Base-by-base conservation (phyloP, 2,113 vertebrate species). In the Fregata magnificens region DNA sequence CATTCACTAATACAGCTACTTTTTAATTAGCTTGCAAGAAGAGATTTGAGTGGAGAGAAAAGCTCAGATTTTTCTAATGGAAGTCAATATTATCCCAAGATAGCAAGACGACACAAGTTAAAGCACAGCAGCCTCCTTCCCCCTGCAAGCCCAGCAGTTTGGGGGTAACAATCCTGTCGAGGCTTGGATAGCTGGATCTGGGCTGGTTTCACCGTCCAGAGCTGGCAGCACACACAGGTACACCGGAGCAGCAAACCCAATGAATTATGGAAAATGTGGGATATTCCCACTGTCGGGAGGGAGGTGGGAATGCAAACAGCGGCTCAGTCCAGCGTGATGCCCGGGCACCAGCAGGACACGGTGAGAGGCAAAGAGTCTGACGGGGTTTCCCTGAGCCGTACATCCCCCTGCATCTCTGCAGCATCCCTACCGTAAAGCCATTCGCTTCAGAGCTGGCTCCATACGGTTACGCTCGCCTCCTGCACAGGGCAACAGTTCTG, bases 21-120 rank as follows among this genome's bases (percentile, higher is more conserved):
- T 97, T 94, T 94, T 96, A 97, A 97, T 97, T 97, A 94, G 80
- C 80, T 87, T 31, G 3, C 53, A 34, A 65, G 82, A 82, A 87
- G 82, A 88, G 79, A 91, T 96, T 69, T 62, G 61, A 88, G 74
- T 11, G 16, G 65, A 63, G 42, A 81, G 71, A 63, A 76, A 73
- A 3, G 36, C 28, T 77, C 49, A 44, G 50, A 17, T 38, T 88
- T 72, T 63, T 88, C 21, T 11, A 49, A 53, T 28, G 19, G 31
- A 19, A 76, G 56, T 49, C 78, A 34, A 16, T 63, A 76, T 61
- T 82, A 71, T 50, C 45, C 73, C 74, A 63, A 44, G 38, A 59
- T 45, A 83, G 24, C 0, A 3, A 61, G 72, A 8, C 12, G 22
- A 34, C 69, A 22, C 55, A 22, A 29, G 32, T 19, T 62, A 20